phyloP scores from a whole-genome alignment of 2,797 vertebrate genomes.

The Melanotaenia trifasciata region DNA sequence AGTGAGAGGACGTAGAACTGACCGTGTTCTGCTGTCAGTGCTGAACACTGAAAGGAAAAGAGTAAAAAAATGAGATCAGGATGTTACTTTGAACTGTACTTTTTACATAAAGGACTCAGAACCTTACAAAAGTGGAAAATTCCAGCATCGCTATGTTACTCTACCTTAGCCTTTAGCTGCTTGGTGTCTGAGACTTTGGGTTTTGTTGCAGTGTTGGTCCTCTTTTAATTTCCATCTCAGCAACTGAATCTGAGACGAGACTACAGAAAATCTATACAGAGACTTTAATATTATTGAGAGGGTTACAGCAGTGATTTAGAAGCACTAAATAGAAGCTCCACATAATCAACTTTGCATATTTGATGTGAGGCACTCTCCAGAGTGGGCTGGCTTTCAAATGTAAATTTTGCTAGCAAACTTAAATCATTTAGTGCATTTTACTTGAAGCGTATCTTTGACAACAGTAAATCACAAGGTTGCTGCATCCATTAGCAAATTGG shows the following conservation, averaged over 20 bases:
- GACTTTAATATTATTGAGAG: slow-evolving; percentile 77
- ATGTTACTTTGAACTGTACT: slow-evolving; percentile 31
- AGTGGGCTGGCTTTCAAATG: slow-evolving; percentile 81
- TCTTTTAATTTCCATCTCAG: slow-evolving; percentile 67
- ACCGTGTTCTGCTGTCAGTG: slow-evolving; percentile 21
- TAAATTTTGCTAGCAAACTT: slow-evolving; percentile 79
- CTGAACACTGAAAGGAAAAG: slow-evolving; percentile 38
- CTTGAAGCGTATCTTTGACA: slow-evolving; percentile 79
- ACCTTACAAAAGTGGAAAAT: slow-evolving; percentile 41
- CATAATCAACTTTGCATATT: slow-evolving; percentile 82
- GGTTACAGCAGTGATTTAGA: slow-evolving; percentile 77
- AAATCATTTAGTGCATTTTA: slow-evolving; percentile 82
- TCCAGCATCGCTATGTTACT: slow-evolving; percentile 41
- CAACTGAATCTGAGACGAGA: slow-evolving; percentile 60
- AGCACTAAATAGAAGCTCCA: slow-evolving; percentile 76
- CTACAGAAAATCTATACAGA: slow-evolving; percentile 61
- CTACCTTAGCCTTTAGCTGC: slow-evolving; percentile 57
- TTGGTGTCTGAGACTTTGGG: slow-evolving; percentile 33
- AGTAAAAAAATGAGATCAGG: slow-evolving; percentile 21
- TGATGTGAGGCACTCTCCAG: slow-evolving; percentile 70
- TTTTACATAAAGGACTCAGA: slow-evolving; percentile 26
- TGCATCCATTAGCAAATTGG: slow-evolving; percentile 85
- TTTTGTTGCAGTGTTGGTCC: slow-evolving; percentile 44
- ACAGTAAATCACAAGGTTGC: slow-evolving; percentile 84
- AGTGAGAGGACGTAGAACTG: slow-evolving; percentile 30